Conservation (phyloP, 2,888 invertebrate species). For the Ennomos erosarius region DNA sequence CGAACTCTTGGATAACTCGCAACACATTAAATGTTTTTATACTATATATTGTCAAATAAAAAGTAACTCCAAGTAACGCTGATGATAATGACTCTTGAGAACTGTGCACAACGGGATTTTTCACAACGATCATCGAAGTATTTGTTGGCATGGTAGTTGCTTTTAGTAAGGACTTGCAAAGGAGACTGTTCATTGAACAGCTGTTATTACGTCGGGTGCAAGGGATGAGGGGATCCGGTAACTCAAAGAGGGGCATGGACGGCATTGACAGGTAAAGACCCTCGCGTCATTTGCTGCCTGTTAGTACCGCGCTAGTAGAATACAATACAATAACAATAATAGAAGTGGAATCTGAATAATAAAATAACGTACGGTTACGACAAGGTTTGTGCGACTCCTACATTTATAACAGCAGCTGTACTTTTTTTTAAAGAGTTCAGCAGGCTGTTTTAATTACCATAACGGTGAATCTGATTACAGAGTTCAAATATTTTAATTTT, state of each 20-base stretch:
- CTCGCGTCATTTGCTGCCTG: conserved; percentile 32
- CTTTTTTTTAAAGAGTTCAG: background rate
- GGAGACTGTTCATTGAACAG: conserved; percentile 43
- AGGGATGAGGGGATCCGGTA: conserved; percentile 15
- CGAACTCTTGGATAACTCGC: conserved; percentile 50
- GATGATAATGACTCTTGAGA: conserved; percentile 45
- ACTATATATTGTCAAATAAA: conserved; percentile 48
- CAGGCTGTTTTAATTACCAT: too few species aligned
- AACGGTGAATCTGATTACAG: too few species aligned
- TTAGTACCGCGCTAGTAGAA: conserved; percentile 22
- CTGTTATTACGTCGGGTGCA: conserved; percentile 39
- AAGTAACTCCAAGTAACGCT: conserved; percentile 49
- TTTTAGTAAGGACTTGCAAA: conserved; percentile 34
- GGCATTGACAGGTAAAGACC: conserved; percentile 62
- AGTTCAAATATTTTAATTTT: too few species aligned
- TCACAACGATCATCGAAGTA: conserved; percentile 38
- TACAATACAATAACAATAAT: conserved; percentile 26
- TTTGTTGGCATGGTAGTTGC: conserved; percentile 46
- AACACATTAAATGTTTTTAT: conserved; percentile 54
- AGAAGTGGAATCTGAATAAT: conserved; percentile 19
- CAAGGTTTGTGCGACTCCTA: conserved; percentile 10
- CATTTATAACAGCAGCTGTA: conserved; percentile 5
- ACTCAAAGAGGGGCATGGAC: conserved; percentile 46
- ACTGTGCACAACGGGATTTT: conserved; percentile 15
- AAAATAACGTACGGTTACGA: conserved; percentile 14